These are phyloP conservation scores for Marasmarcha lunaedactyla DNA, from an alignment of 2,888 invertebrate species.

Conservation along the genomic window DNA sequence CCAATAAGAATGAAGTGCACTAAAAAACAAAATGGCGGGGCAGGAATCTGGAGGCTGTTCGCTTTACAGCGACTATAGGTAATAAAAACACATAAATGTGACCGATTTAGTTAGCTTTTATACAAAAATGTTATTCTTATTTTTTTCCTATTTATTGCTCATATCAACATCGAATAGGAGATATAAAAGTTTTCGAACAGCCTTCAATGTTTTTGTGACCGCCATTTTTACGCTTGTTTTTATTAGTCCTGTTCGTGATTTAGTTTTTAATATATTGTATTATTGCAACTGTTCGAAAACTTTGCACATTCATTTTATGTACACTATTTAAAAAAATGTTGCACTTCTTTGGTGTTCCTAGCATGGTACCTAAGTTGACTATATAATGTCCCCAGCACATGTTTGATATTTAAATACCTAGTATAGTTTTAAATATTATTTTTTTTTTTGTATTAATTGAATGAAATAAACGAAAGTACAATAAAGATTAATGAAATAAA, in stretches of 20 bases:
- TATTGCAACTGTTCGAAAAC: slow-evolving; percentile 71
- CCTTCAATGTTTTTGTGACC: slow-evolving; percentile 66
- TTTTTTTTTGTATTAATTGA: too few relatives aligned
- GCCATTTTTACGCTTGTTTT: slow-evolving; percentile 48
- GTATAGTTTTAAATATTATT: too few relatives aligned
- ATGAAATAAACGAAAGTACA: too few relatives aligned
- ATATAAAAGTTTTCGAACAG: slow-evolving; percentile 76
- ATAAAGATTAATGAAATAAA: too few relatives aligned
- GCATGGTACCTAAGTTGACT: too few relatives aligned
- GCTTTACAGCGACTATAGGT: slow-evolving; percentile 59
- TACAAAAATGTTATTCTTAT: slow-evolving; percentile 43
- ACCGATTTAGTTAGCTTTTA: slow-evolving; percentile 22
- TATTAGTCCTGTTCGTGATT: slow-evolving; percentile 28
- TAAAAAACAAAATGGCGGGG: slow-evolving; percentile 53
- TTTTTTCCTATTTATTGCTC: slow-evolving; percentile 45
- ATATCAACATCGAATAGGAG: slow-evolving; percentile 30
- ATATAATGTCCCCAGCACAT: too few relatives aligned
- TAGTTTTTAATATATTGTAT: slow-evolving; percentile 38
- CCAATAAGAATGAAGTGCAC: slow-evolving; percentile 27
- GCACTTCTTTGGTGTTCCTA: slow-evolving; percentile 10
- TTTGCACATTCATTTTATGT: slow-evolving; percentile 51
- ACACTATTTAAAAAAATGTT: slow-evolving; percentile 13
- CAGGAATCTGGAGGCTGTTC: slow-evolving; percentile 72
- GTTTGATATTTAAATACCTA: too few relatives aligned
- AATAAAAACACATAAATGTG: slow-evolving; percentile 22